Evolutionary conservation across 2,113 vertebrate species (phyloP).

Genomic region (Coptodon bakossiorum): DNA sequence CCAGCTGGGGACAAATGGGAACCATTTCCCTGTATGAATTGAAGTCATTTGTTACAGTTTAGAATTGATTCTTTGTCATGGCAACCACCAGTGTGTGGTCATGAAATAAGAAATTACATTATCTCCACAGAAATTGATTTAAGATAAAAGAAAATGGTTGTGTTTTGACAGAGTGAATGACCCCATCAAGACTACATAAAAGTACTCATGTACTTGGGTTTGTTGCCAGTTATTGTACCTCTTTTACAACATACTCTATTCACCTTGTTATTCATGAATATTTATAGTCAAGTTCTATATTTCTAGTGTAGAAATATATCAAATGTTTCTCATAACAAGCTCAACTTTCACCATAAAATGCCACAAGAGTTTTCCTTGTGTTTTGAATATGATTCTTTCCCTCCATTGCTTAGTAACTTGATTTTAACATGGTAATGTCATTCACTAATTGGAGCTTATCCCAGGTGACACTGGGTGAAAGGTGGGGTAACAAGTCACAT

Average conservation of each 20-base stretch:
- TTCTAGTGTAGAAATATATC: background rate
- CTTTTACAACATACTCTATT: background rate
- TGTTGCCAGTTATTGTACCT: background rate
- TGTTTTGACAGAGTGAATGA: conserved; percentile 33
- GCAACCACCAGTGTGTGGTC: conserved; percentile 47
- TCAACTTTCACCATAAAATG: background rate
- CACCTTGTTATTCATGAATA: background rate
- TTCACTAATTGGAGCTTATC: background rate
- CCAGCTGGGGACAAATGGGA: conserved; percentile 65
- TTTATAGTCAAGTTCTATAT: background rate
- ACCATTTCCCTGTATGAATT: conserved; percentile 60
- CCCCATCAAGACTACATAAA: background rate
- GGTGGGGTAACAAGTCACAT: background rate
- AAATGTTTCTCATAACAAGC: background rate
- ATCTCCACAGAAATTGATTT: conserved; percentile 57
- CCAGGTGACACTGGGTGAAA: background rate
- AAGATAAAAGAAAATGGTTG: conserved; percentile 14
- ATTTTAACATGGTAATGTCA: background rate
- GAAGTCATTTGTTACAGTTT: conserved; percentile 66
- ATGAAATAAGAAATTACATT: conserved; percentile 51
- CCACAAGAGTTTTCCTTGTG: background rate
- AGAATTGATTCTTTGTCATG: conserved; percentile 68
- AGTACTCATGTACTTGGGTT: background rate
- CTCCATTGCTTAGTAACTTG: background rate
- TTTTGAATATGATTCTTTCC: background rate